These are phyloP conservation scores for Ormyrus thymus DNA, from an alignment of 2,888 invertebrate species.

Conservation along the genomic window DNA sequence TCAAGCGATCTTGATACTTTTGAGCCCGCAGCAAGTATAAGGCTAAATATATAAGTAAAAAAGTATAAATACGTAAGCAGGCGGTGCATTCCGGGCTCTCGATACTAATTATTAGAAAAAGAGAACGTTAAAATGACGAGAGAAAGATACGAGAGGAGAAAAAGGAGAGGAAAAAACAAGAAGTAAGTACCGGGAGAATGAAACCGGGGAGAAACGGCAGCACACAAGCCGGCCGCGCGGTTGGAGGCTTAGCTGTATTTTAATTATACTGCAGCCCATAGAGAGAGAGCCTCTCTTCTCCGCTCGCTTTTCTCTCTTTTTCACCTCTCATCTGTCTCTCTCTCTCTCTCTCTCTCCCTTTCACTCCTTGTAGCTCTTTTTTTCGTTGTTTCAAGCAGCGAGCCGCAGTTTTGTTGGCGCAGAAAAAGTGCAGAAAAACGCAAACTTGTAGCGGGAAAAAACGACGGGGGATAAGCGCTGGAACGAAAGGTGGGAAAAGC, in stretches of 20 bases:
- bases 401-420: constrained; percentile 24
- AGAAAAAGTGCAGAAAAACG: constrained; percentile 40
- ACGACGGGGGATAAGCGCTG: constrained; percentile 53
- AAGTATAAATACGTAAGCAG: constrained; percentile 8
- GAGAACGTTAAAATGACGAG: constrained; percentile 40
- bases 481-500: constrained; percentile 56
- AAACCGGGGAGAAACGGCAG: constrained; percentile 57
- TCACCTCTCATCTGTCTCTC: constrained; percentile 57
- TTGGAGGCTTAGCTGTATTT: constrained; percentile 73
- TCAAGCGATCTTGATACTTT: too few relatives aligned
- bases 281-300: constrained; percentile 61
- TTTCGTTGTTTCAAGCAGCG: constrained; percentile 56
- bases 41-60: constrained; percentile 26
- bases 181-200: constrained; percentile 40
- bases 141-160: constrained; percentile 52
- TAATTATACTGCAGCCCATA: constrained; percentile 67
- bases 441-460: constrained; percentile 54
- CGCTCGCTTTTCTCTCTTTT: constrained; percentile 57
- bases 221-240: constrained; percentile 64
- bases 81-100: constrained; percentile 25
- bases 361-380: constrained; percentile 43
- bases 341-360: constrained; percentile 54
- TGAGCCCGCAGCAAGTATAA: background rate
- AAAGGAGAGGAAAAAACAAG: constrained; percentile 54
- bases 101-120: constrained; percentile 54